Percentiles rank a stretch among this genome's conserved stretches.
phyloP scores from a whole-genome alignment of 2,797 vertebrate genomes.

The Sebastes dallii region DNA sequence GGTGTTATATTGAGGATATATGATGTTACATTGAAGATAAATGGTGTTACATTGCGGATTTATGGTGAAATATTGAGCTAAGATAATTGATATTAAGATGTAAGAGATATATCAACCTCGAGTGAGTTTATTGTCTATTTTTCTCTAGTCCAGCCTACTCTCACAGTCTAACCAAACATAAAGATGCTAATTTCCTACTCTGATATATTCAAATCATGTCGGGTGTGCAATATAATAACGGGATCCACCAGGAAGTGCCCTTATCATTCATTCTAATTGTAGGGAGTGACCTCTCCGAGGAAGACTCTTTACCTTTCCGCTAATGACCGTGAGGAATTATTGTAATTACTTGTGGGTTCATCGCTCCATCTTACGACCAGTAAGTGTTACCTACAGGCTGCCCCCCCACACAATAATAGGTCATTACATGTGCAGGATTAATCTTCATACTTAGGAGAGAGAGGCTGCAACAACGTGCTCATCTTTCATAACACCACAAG shows the following conservation, averaged over 20 bases:
- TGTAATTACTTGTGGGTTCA: conserved; percentile 50
- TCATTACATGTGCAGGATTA: conserved; percentile 64
- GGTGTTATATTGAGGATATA: not conserved
- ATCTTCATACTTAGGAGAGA: conserved; percentile 46
- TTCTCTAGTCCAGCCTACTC: not conserved
- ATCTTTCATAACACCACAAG: conserved; percentile 44
- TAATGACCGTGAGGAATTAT: conserved; percentile 46
- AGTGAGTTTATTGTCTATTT: not conserved
- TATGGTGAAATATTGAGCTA: not conserved
- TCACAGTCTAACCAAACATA: not conserved
- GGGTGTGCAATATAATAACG: not conserved
- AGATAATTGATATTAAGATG: not conserved
- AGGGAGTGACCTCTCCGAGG: conserved; percentile 17
- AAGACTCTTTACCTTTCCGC: conserved; percentile 10
- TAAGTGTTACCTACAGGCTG: conserved; percentile 53
- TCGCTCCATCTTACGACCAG: conserved; percentile 42
- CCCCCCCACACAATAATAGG: conserved; percentile 57
- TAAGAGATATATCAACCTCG: not conserved
- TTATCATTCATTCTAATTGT: not conserved
- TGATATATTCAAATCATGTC: not conserved
- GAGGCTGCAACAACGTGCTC: conserved; percentile 32
- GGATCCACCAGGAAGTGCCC: not conserved
- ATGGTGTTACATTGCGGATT: not conserved
- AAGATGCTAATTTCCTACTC: not conserved
- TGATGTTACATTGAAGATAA: not conserved